A percentile compares a stretch with the other conserved stretches of the same genome.
Conservation (phyloP, 2,888 invertebrate genomes). For the Mamestra brassicae region DNA sequence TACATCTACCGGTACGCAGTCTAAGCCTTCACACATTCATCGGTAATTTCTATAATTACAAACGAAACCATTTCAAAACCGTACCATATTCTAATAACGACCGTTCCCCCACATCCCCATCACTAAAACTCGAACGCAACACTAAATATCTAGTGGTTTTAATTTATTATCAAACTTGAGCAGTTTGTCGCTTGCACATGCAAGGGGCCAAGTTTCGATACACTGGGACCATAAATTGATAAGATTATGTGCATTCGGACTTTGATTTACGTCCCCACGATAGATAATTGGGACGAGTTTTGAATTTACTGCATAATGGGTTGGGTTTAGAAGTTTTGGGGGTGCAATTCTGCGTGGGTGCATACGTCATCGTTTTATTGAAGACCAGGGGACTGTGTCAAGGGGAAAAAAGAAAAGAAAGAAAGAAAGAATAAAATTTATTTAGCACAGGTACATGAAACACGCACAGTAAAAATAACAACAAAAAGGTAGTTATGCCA, state of each 20-base stretch:
- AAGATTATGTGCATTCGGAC: constrained; percentile 76
- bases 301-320: constrained; percentile 58
- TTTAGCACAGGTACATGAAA: not conserved
- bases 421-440: too few relatives aligned
- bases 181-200: constrained; percentile 81
- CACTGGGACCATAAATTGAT: constrained; percentile 88
- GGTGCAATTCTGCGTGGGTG: constrained; percentile 14
- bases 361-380: constrained; percentile 12
- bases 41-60: not conserved
- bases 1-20: too few relatives aligned
- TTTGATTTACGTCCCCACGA: constrained; percentile 73
- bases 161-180: constrained; percentile 87
- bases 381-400: not conserved
- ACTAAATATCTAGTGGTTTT: constrained; percentile 82
- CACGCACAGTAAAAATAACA: too few relatives aligned
- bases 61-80: not conserved
- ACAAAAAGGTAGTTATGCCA: too few relatives aligned
- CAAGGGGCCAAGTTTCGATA: constrained; percentile 85
- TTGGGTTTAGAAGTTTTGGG: constrained; percentile 33
- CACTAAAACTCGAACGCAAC: constrained; percentile 65
- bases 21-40: not conserved
- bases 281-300: constrained; percentile 70
- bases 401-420: too few relatives aligned
- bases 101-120: constrained; percentile 42
- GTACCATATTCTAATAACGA: not conserved